A percentile compares a stretch with the other conserved stretches of the same genome.
Evolutionary conservation across 2,797 vertebrate genomes (phyloP).

Genomic region (Euthynnus affinis): DNA sequence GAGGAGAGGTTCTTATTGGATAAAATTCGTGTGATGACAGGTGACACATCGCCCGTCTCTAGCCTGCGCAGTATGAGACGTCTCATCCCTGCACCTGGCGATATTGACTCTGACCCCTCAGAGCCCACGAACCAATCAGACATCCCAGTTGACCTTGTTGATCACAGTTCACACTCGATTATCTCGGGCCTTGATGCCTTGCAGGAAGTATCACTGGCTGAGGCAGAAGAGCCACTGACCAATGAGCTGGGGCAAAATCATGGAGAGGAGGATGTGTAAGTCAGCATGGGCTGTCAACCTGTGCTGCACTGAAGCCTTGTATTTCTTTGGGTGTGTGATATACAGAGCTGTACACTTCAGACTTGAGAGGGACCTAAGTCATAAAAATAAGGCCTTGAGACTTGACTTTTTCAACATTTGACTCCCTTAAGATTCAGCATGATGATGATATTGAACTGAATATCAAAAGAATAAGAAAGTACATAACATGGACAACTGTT

Average conservation of each 20-base stretch:
- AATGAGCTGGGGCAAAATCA: slow-evolving; percentile 21
- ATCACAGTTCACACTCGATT: slow-evolving; percentile 3
- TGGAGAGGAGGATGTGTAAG: slow-evolving; percentile 79
- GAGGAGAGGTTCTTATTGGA: slow-evolving; percentile 80
- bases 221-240: slow-evolving; percentile 41
- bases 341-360: neutral
- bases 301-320: slow-evolving; percentile 27
- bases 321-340: slow-evolving; percentile 12
- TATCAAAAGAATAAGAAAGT: neutral
- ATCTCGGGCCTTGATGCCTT: slow-evolving; percentile 26
- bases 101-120: slow-evolving; percentile 63
- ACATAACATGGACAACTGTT: no score
- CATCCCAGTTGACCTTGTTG: slow-evolving; percentile 14
- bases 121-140: slow-evolving; percentile 29
- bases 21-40: slow-evolving; percentile 77
- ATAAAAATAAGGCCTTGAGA: no score
- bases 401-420: no score
- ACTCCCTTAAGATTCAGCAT: neutral
- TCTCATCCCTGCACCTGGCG: slow-evolving; percentile 72
- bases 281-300: slow-evolving; percentile 54
- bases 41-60: slow-evolving; percentile 58
- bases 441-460: neutral
- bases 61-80: slow-evolving; percentile 70
- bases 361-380: neutral
- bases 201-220: slow-evolving; percentile 63